These are phyloP conservation scores for Girardinus metallicus DNA, from an alignment of 2,797 vertebrate genomes.

Conservation along the genomic window DNA sequence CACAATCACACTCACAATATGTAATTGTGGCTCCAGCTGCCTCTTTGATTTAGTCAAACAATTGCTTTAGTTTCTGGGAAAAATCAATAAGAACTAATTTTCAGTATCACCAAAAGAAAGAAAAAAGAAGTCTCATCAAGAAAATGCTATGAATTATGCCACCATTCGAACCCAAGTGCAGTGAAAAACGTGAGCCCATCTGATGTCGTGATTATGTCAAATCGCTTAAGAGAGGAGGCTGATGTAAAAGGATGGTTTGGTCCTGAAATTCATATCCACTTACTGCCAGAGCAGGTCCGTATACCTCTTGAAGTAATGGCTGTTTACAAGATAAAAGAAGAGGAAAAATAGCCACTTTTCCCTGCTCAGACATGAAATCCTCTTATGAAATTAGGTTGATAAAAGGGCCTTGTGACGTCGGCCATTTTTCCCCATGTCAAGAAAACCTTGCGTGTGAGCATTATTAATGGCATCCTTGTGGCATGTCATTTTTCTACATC, in stretches of 20 bases:
- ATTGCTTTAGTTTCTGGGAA: slow-evolving; percentile 65
- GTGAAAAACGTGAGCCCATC: slow-evolving; percentile 43
- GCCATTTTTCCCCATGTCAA: slow-evolving; percentile 80
- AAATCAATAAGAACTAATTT: slow-evolving; percentile 75
- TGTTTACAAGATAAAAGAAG: slow-evolving; percentile 82
- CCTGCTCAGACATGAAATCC: slow-evolving; percentile 75
- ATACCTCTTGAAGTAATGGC: slow-evolving; percentile 78
- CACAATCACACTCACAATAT: slow-evolving; percentile 76
- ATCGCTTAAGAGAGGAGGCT: slow-evolving; percentile 63
- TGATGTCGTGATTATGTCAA: slow-evolving; percentile 75
- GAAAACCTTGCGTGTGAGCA: slow-evolving; percentile 81
- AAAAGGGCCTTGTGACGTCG: slow-evolving; percentile 79
- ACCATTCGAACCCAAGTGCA: slow-evolving; percentile 46
- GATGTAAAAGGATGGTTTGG: slow-evolving; percentile 78
- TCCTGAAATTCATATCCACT: slow-evolving; percentile 80
- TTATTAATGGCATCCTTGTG: slow-evolving; percentile 86
- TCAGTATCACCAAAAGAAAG: slow-evolving; percentile 59
- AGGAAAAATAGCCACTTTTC: slow-evolving; percentile 78
- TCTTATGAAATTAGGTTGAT: slow-evolving; percentile 82
- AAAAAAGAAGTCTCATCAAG: slow-evolving; percentile 61
- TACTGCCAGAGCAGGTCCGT: slow-evolving; percentile 69
- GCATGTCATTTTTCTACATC: slow-evolving; percentile 81
- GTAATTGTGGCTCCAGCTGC: slow-evolving; percentile 74
- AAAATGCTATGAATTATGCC: slow-evolving; percentile 68
- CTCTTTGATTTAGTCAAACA: slow-evolving; percentile 79